Base-by-base conservation (phyloP, 2,797 vertebrate species). In the Dendrocincla fuliginosa region DNA sequence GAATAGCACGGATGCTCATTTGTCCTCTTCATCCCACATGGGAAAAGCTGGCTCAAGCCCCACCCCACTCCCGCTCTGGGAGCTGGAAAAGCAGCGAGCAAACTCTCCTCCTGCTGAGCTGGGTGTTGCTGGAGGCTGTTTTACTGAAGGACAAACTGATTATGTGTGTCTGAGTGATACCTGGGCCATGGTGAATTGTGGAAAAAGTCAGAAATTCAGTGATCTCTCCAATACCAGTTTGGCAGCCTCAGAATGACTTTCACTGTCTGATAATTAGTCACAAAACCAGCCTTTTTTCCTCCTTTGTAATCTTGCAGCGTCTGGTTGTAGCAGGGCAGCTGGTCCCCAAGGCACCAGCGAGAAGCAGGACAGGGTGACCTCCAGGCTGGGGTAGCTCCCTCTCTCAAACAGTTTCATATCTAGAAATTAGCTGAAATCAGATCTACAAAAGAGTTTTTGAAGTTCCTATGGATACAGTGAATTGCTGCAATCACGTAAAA, bases 241-340 rank as follows among this genome's bases (percentile, higher is more conserved):
- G 73, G 84, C 57, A 94, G 65, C 35, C 47, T 70, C 11, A 32
- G 52, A 65, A 18, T 28, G 37, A 42, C 52, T 85, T 91, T 73
- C 69, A 20, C 87, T 89, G 52, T 35, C 77, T 87, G 87, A 39
- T 78, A 81, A 83, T 69, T 47, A 84, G 65, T 37, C 52, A 93
- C 39, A 96, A 95, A 84, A 24, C 61, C 25, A 44, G 44, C 55
- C 41, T 69, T 68, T 65, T 78, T 46, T 73, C 61, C 49, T 57
- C 68, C 35, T 35, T 49, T 68, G 42, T 39, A 68, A 13, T 23
- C 68, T 35, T 7, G 3, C 17, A 68, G 44, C 65, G 75, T 18
- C 49, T 78, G 87, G 30, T 5, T 79, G 35, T 61, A 73, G 60
- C 44, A 77, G 59, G 28, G 47, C 55, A 78, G 55, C 25, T 32